A percentile compares a stretch with the other conserved stretches of the same genome.
phyloP scores from a whole-genome alignment of 1,140 invertebrate genomes.

The Epicauta chinensis region DNA sequence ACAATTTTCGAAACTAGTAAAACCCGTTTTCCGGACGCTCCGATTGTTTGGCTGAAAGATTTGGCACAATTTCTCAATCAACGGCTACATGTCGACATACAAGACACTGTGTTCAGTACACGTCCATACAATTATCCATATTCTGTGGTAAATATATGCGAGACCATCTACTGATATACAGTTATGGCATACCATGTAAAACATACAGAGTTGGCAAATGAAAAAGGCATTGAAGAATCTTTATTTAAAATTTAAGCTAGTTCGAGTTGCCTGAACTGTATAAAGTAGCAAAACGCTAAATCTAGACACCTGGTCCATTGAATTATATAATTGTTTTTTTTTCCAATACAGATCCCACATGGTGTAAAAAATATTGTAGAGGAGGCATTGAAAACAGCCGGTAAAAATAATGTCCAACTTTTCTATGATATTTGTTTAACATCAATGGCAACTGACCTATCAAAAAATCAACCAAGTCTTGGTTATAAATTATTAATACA shows the following conservation, averaged over 20 bases:
- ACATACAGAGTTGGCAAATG: no score
- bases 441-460: slow-evolving; percentile 59
- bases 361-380: slow-evolving; percentile 49
- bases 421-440: slow-evolving; percentile 61
- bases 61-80: slow-evolving; percentile 55
- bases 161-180: no score
- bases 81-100: slow-evolving; percentile 54
- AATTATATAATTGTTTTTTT: no score
- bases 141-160: slow-evolving; percentile 34
- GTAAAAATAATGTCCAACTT: slow-evolving; percentile 49
- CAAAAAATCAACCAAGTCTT: slow-evolving; percentile 53
- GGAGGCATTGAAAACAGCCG: slow-evolving; percentile 51
- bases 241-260: no score
- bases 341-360: slow-evolving; percentile 45
- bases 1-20: slow-evolving; percentile 49
- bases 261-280: no score
- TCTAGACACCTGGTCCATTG: no score
- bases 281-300: no score
- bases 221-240: no score
- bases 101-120: slow-evolving; percentile 51
- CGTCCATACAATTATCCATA: slow-evolving; percentile 47
- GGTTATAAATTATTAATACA: slow-evolving; percentile 68
- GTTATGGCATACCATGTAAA: no score
- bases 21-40: slow-evolving; percentile 53
- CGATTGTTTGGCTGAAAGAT: slow-evolving; percentile 57